These are phyloP conservation scores for Struthio camelus DNA, from an alignment of 2,113 vertebrate genomes.

Conservation along the genomic window DNA sequence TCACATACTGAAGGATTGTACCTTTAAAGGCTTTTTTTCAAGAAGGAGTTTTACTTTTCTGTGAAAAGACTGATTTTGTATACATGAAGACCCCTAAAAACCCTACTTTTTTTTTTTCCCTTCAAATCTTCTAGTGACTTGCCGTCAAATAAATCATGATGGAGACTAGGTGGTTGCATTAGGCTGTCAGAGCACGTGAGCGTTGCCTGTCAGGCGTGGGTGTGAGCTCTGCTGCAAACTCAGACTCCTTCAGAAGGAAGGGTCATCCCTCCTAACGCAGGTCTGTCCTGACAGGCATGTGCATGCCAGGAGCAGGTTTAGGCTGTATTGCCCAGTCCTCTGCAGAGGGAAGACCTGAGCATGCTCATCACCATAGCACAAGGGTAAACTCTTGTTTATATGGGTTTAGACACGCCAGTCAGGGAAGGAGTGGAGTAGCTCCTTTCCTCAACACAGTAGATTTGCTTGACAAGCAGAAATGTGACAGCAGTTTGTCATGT, in stretches of 20 bases:
- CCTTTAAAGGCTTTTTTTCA: background rate
- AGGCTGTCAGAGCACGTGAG: background rate
- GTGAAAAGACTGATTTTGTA: background rate
- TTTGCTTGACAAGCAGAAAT: background rate
- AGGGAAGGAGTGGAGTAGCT: too few relatives aligned
- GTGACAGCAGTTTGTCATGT: background rate
- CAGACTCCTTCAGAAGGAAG: background rate
- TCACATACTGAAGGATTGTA: fast-evolving
- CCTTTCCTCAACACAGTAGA: too few relatives aligned
- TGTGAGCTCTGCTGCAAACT: background rate
- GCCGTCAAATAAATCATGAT: background rate
- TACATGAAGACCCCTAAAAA: background rate
- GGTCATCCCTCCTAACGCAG: background rate
- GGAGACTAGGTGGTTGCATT: background rate
- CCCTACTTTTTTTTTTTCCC: background rate
- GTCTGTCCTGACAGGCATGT: background rate
- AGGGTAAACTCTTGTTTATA: too few relatives aligned
- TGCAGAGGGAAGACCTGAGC: too few relatives aligned
- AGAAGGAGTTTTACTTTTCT: background rate
- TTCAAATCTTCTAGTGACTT: background rate
- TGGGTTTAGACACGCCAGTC: too few relatives aligned
- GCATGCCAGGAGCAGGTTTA: too few relatives aligned
- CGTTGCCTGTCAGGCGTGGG: background rate
- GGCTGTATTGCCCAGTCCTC: too few relatives aligned
- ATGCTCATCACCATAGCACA: too few relatives aligned